These are phyloP conservation scores for Craseonycteris thonglongyai DNA, from an alignment of 2,113 vertebrate species.

Conservation along the genomic window DNA sequence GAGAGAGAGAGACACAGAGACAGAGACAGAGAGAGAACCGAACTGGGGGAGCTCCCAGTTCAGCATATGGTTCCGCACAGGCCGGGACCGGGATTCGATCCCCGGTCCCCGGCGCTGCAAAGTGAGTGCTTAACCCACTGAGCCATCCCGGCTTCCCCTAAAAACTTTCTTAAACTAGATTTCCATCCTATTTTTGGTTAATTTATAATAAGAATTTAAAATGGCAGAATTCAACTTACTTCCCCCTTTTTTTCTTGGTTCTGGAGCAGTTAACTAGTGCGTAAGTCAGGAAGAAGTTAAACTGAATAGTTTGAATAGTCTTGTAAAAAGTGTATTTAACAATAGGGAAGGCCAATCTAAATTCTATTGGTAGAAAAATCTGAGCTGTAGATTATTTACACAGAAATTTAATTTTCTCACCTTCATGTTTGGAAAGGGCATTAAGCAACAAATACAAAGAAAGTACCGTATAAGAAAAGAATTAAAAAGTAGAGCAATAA, in stretches of 20 bases:
- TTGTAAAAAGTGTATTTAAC: background rate
- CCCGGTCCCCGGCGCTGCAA: too few relatives aligned
- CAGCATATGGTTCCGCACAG: too few relatives aligned
- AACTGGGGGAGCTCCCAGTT: too few relatives aligned
- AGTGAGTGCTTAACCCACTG: too few relatives aligned
- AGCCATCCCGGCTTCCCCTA: too few relatives aligned
- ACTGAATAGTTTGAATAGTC: background rate
- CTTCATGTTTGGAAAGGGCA: background rate
- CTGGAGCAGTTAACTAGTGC: background rate
- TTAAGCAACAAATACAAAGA: background rate
- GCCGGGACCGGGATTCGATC: too few relatives aligned
- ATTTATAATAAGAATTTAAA: background rate
- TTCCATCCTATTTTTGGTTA: background rate
- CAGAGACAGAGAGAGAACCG: too few relatives aligned
- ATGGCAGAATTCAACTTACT: background rate
- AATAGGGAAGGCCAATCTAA: background rate
- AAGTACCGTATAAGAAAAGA: background rate
- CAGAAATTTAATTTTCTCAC: background rate
- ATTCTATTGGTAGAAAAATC: background rate
- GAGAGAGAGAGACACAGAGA: too few relatives aligned
- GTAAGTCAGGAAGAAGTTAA: background rate
- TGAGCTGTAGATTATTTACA: background rate
- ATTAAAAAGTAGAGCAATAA: background rate
- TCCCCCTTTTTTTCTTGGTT: background rate
- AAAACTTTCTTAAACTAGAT: slow-evolving; percentile 9